Conservation (phyloP, 2,797 vertebrate genomes). For the Mus spretus region DNA sequence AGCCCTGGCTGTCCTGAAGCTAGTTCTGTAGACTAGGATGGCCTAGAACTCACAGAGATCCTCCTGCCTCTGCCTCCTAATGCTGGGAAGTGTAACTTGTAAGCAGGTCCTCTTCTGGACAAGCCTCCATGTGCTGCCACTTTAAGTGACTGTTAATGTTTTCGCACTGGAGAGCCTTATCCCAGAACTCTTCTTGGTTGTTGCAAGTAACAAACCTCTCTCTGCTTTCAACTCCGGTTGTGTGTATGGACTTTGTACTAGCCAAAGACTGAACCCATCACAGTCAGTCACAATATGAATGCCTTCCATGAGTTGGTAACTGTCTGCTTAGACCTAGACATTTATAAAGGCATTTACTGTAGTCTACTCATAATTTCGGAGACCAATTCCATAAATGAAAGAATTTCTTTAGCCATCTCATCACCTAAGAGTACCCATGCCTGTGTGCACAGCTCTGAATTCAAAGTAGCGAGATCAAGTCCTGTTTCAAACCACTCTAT, state of each 20-base stretch:
- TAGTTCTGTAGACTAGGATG: not conserved
- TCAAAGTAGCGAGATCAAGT: conserved; percentile 15
- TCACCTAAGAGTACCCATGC: not conserved
- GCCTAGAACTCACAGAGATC: not conserved
- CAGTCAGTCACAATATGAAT: not conserved
- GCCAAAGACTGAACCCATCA: not conserved
- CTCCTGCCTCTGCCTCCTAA: not conserved
- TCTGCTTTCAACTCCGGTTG: not conserved
- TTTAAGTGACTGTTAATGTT: not conserved
- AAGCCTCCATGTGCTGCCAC: not conserved
- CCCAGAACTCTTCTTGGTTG: not conserved
- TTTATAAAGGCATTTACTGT: not conserved
- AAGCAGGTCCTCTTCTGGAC: not conserved
- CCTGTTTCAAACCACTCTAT: not conserved
- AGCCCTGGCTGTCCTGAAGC: not conserved
- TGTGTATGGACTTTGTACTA: not conserved
- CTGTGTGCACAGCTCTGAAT: not conserved
- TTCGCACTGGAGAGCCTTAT: not conserved
- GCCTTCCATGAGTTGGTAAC: not conserved
- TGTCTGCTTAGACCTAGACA: not conserved
- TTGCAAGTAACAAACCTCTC: not conserved
- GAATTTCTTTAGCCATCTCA: not conserved
- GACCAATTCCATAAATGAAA: not conserved
- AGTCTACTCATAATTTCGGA: not conserved
- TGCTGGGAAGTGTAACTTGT: not conserved